Conservation (phyloP, 2,888 invertebrate species). For the Chrysomela aeneicollis region DNA sequence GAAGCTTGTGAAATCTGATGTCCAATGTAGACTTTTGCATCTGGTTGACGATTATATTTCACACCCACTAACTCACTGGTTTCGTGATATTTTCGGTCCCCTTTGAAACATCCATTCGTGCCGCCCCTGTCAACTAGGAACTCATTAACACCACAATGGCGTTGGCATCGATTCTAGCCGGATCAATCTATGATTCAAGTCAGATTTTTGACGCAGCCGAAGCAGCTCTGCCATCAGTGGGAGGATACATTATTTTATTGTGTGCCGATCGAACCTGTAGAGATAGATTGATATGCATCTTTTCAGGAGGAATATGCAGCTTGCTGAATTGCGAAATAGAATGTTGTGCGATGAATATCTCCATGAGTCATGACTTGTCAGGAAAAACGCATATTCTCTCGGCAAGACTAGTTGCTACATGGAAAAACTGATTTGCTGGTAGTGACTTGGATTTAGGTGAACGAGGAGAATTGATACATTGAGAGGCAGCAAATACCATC, state of each 20-base stretch:
- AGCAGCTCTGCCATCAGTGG: slow-evolving; percentile 21
- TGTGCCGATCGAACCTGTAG: slow-evolving; percentile 47
- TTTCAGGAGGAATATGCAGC: slow-evolving; percentile 39
- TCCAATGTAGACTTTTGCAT: too few relatives aligned
- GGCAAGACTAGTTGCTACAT: background rate
- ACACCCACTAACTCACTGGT: too few relatives aligned
- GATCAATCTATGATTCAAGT: slow-evolving; percentile 41
- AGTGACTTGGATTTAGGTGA: too few relatives aligned
- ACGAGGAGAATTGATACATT: too few relatives aligned
- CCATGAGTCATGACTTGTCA: slow-evolving; percentile 43
- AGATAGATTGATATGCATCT: slow-evolving; percentile 43
- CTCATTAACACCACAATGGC: slow-evolving; percentile 45
- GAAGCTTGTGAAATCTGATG: too few relatives aligned
- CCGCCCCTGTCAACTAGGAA: slow-evolving; percentile 26
- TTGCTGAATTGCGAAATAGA: slow-evolving; percentile 30
- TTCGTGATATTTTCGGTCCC: background rate
- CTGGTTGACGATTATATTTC: too few relatives aligned
- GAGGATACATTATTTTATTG: slow-evolving; percentile 44
- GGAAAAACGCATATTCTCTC: slow-evolving; percentile 38
- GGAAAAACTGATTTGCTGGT: too few relatives aligned
- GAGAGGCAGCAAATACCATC: too few relatives aligned
- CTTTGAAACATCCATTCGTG: background rate
- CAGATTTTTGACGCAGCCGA: slow-evolving; percentile 26
- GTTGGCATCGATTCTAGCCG: slow-evolving; percentile 41
- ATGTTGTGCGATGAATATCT: slow-evolving; percentile 44